Conservation (phyloP, 2,888 invertebrate species). For the Galeopsomyia nigrocyanea region DNA sequence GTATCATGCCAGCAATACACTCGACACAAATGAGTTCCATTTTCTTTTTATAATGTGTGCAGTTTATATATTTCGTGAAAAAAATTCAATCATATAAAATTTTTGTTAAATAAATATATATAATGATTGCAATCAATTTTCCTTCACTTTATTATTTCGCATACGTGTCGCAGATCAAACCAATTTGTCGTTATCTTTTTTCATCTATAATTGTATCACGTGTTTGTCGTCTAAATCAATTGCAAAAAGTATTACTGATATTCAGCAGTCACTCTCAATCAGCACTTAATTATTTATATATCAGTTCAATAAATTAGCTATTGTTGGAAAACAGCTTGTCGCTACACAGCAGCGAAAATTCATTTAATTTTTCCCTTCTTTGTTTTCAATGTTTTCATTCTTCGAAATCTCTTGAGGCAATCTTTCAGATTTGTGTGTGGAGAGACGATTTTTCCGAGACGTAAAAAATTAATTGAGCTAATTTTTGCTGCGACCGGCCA, state of each 20-base stretch:
- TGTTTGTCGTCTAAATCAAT: slow-evolving; percentile 33
- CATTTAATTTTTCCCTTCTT: slow-evolving; percentile 46
- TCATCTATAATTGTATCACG: slow-evolving; percentile 5
- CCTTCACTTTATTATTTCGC: slow-evolving; percentile 39
- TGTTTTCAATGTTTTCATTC: slow-evolving; percentile 35
- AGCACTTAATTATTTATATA: slow-evolving; percentile 42
- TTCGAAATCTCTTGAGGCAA: slow-evolving; percentile 41
- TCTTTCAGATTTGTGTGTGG: slow-evolving; percentile 27
- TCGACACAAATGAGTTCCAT: slow-evolving; percentile 30
- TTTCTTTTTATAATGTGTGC: slow-evolving; percentile 41
- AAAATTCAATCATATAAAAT: slow-evolving; percentile 50
- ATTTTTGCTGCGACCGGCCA: slow-evolving; percentile 56
- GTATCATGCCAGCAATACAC: slow-evolving; percentile 47
- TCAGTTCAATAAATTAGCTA: slow-evolving; percentile 65
- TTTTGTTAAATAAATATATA: slow-evolving; percentile 51
- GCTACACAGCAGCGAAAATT: slow-evolving; percentile 62
- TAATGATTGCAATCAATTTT: slow-evolving; percentile 44
- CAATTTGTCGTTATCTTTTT: slow-evolving; percentile 30
- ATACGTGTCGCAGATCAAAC: slow-evolving; percentile 24
- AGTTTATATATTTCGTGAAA: slow-evolving; percentile 49
- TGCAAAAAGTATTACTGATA: slow-evolving; percentile 40
- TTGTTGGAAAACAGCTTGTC: slow-evolving; percentile 57
- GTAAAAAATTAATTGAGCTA: slow-evolving; percentile 39
- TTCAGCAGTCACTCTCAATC: slow-evolving; percentile 46
- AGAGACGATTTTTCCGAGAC: slow-evolving; percentile 36